Evolutionary conservation across 2,113 vertebrate genomes (phyloP).

Genomic region (Lophius piscatorius): DNA sequence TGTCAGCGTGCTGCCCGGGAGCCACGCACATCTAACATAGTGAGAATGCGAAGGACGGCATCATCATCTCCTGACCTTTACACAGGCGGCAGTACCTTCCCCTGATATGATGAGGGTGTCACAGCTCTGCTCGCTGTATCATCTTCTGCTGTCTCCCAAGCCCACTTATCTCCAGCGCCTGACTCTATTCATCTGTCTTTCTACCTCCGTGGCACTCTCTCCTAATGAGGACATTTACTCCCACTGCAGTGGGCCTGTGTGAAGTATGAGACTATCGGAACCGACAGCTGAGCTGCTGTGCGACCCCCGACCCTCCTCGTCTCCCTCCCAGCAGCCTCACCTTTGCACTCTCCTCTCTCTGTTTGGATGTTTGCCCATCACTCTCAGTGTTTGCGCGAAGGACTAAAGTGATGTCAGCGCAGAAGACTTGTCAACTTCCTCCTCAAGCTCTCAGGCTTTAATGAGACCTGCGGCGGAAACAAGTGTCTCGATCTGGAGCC

Average conservation of each 20-base stretch:
- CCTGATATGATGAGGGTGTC: slow-evolving; percentile 23
- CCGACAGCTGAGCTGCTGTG: slow-evolving; percentile 45
- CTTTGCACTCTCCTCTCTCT: not conserved
- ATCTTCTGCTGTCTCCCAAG: slow-evolving; percentile 1
- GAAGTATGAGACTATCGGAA: not conserved
- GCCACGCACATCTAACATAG: not conserved
- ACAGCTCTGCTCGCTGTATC: slow-evolving; percentile 1
- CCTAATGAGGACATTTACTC: slow-evolving; percentile 46
- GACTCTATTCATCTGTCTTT: slow-evolving; percentile 5
- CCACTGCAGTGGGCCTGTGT: not conserved
- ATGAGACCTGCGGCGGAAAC: slow-evolving; percentile 46
- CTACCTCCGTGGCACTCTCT: slow-evolving; percentile 1
- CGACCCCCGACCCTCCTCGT: slow-evolving; percentile 30
- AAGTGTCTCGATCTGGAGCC: not conserved
- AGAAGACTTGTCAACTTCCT: not conserved
- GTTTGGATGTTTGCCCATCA: slow-evolving; percentile 43
- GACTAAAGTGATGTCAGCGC: slow-evolving; percentile 52
- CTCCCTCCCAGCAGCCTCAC: slow-evolving; percentile 18
- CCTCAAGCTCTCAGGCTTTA: slow-evolving; percentile 23
- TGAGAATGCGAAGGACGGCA: slow-evolving; percentile 40
- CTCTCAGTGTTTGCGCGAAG: slow-evolving; percentile 33
- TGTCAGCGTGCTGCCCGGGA: slow-evolving; percentile 1
- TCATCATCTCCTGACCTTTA: slow-evolving; percentile 63
- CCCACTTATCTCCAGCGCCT: slow-evolving; percentile 19
- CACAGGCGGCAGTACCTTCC: not conserved